These are phyloP conservation scores for Ophioninae sp. DNA, from an alignment of 2,888 invertebrate genomes.

Conservation along the genomic window DNA sequence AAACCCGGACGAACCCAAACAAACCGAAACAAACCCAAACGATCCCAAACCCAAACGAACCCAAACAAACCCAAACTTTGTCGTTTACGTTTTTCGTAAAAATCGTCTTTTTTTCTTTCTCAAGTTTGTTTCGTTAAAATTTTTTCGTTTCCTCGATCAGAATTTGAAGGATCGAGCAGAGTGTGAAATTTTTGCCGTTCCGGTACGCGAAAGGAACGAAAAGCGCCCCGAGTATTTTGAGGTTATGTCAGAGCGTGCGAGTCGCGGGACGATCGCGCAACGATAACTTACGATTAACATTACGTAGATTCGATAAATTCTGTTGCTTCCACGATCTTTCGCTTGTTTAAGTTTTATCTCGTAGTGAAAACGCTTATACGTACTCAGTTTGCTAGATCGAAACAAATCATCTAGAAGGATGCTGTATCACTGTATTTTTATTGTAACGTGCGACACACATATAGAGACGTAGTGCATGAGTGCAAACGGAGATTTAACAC, in stretches of 20 bases:
- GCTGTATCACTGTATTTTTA: background rate
- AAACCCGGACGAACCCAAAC: too few relatives aligned
- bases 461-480: too few relatives aligned
- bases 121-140: background rate
- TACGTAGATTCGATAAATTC: background rate
- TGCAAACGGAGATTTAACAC: too few relatives aligned
- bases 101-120: background rate
- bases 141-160: background rate
- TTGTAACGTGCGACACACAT: background rate
- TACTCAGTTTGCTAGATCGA: background rate
- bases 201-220: background rate
- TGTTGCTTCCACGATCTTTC: background rate
- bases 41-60: too few relatives aligned
- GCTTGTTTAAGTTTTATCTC: background rate
- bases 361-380: background rate
- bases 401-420: background rate
- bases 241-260: background rate
- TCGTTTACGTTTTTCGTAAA: too few relatives aligned
- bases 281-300: background rate
- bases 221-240: background rate
- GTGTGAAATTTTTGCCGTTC: slow-evolving; percentile 33
- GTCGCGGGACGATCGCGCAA: background rate
- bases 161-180: slow-evolving; percentile 1
- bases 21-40: too few relatives aligned
- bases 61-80: too few relatives aligned